Evolutionary conservation across 2,113 vertebrate species (phyloP).

Genomic region (Rostratula benghalensis): DNA sequence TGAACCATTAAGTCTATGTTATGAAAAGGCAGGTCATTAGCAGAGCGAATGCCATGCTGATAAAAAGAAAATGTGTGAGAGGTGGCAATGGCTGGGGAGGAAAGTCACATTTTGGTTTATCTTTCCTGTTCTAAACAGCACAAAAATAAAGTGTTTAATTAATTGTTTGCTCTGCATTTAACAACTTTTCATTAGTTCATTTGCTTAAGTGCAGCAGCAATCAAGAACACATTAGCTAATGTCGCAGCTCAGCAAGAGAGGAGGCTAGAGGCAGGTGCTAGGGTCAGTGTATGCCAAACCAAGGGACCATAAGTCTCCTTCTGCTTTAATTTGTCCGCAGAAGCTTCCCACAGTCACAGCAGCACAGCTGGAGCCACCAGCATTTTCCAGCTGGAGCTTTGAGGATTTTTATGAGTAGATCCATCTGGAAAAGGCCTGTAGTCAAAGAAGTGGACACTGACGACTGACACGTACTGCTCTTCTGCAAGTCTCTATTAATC

Average conservation of each 20-base stretch:
- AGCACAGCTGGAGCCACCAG: not conserved
- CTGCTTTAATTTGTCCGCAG: conserved; percentile 33
- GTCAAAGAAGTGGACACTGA: not conserved
- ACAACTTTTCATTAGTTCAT: conserved; percentile 30
- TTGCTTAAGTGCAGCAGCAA: conserved; percentile 27
- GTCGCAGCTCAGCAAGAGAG: not conserved
- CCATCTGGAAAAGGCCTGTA: conserved; percentile 35
- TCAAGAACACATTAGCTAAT: conserved; percentile 46
- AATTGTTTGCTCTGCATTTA: conserved; percentile 60
- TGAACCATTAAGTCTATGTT: conserved; percentile 18
- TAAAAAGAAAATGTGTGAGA: not conserved
- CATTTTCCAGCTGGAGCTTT: conserved; percentile 13
- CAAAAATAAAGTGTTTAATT: conserved; percentile 44
- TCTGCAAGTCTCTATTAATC: not conserved
- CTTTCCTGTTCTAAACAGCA: not conserved
- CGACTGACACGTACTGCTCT: not conserved
- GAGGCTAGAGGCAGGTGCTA: not conserved
- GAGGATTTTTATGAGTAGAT: not conserved
- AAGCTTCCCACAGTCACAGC: not conserved
- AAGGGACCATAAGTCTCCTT: not conserved
- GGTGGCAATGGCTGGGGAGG: not conserved
- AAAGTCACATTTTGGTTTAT: not conserved
- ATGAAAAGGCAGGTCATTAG: conserved; percentile 43
- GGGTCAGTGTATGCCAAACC: not conserved
- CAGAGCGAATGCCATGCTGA: not conserved